phyloP scores from a whole-genome alignment of 2,888 invertebrate genomes.

The Morpho deidamia region DNA sequence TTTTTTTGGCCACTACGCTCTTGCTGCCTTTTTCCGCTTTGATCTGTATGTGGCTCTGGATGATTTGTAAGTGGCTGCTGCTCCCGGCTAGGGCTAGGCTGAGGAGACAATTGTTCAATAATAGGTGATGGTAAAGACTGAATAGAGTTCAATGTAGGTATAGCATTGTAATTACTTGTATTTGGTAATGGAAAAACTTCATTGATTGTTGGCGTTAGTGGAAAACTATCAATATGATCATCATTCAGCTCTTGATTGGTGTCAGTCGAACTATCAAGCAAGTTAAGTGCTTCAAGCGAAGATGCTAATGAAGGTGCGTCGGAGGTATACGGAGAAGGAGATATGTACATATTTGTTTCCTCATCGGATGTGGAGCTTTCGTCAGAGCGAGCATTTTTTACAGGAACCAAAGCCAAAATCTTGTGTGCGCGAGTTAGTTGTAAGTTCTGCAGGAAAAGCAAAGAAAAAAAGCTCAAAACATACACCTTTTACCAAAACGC shows the following conservation, averaged over 20 bases:
- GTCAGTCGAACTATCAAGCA: too few species aligned
- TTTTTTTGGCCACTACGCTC: slow-evolving; percentile 15
- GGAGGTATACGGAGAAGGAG: too few species aligned
- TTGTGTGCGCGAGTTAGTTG: too few species aligned
- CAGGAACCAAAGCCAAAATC: too few species aligned
- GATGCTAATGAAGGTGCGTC: too few species aligned
- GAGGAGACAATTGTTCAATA: slow-evolving; percentile 6
- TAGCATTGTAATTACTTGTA: slow-evolving; percentile 17
- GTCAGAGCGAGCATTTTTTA: too few species aligned
- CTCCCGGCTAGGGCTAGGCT: slow-evolving; percentile 4
- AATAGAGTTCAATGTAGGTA: slow-evolving; percentile 21
- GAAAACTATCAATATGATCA: slow-evolving; percentile 7
- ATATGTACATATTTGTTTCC: too few species aligned
- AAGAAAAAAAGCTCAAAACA: background rate
- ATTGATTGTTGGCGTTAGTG: slow-evolving; percentile 17
- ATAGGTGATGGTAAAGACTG: slow-evolving; percentile 11
- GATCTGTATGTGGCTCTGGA: too few species aligned
- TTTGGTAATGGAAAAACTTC: slow-evolving; percentile 20
- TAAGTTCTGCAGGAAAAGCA: too few species aligned
- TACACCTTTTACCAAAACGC: slow-evolving; percentile 5
- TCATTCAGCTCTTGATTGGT: slow-evolving; percentile 9
- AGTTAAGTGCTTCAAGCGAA: too few species aligned
- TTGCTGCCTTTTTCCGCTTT: slow-evolving; percentile 20
- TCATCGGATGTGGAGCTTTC: too few species aligned
- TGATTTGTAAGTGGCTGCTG: slow-evolving; percentile 17